Conservation (phyloP, 2,888 invertebrate species). For the Heliconius hortense region DNA sequence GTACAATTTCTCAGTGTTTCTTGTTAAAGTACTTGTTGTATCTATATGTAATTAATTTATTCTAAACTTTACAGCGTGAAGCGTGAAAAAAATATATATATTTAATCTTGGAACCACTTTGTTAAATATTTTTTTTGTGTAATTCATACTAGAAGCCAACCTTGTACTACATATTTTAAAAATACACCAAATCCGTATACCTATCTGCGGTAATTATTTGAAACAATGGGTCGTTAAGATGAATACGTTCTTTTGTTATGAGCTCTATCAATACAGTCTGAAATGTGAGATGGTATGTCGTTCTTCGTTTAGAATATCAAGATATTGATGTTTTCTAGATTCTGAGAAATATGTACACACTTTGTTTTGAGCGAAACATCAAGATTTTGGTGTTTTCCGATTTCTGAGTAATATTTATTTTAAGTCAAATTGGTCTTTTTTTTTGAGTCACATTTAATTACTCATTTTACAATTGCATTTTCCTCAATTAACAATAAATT, state of each 20-base stretch:
- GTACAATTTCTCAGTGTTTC: too few species aligned
- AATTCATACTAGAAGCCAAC: not conserved
- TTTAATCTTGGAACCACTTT: not conserved
- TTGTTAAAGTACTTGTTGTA: too few species aligned
- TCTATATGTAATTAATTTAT: too few species aligned
- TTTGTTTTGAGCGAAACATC: not conserved
- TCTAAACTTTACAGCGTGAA: too few species aligned
- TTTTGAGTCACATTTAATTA: not conserved
- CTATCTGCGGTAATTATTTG: slow-evolving; percentile 20
- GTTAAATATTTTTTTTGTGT: not conserved
- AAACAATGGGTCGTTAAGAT: slow-evolving; percentile 27
- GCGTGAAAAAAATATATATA: too few species aligned
- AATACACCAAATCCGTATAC: not conserved
- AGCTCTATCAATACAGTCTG: not conserved
- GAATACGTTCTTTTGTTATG: slow-evolving; percentile 16
- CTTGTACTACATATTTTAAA: not conserved
- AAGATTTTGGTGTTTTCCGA: not conserved
- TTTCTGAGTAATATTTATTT: not conserved
- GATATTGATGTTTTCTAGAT: not conserved
- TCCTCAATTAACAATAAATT: slow-evolving; percentile 1
- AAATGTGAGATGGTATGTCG: slow-evolving; percentile 4
- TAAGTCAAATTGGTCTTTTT: not conserved
- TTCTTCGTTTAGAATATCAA: slow-evolving; percentile 2
- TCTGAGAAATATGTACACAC: not conserved
- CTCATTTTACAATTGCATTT: not conserved